Conservation (phyloP, 2,797 vertebrate species). For the Ataeniobius toweri region DNA sequence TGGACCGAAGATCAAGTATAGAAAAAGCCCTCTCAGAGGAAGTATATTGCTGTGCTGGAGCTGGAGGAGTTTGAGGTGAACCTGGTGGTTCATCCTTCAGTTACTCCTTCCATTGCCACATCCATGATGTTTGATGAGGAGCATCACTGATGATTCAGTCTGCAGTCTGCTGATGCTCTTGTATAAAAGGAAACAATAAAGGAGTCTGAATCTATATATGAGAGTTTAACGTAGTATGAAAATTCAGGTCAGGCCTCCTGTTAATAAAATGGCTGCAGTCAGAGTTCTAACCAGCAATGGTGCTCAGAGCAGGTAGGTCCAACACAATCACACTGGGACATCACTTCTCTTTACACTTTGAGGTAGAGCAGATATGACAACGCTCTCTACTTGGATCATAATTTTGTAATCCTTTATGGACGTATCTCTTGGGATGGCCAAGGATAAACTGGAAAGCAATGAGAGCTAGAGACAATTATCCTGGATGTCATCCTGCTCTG, state of each 20-base stretch:
- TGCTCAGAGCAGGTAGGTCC: too few relatives aligned
- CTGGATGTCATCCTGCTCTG: too few relatives aligned
- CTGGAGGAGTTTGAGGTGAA: conserved; percentile 18
- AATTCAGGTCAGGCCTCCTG: not conserved
- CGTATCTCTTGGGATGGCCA: too few relatives aligned
- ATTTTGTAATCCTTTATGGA: too few relatives aligned
- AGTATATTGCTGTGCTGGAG: conserved; percentile 12
- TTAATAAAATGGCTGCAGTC: too few relatives aligned
- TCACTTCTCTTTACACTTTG: too few relatives aligned
- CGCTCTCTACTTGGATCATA: too few relatives aligned
- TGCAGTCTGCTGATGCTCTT: not conserved
- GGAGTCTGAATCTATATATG: not conserved
- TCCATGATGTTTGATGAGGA: not conserved
- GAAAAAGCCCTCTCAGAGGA: not conserved
- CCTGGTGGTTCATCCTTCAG: conserved; percentile 13
- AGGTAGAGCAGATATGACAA: too few relatives aligned
- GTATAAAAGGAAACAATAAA: not conserved
- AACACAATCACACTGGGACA: too few relatives aligned
- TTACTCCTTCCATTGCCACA: not conserved
- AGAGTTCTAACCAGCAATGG: too few relatives aligned
- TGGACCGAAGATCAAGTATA: not conserved
- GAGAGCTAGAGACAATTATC: too few relatives aligned
- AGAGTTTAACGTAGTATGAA: not conserved
- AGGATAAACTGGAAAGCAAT: too few relatives aligned
- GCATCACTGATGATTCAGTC: not conserved